These are phyloP conservation scores for Lithophane socia DNA, from an alignment of 2,888 invertebrate species.

Conservation along the genomic window DNA sequence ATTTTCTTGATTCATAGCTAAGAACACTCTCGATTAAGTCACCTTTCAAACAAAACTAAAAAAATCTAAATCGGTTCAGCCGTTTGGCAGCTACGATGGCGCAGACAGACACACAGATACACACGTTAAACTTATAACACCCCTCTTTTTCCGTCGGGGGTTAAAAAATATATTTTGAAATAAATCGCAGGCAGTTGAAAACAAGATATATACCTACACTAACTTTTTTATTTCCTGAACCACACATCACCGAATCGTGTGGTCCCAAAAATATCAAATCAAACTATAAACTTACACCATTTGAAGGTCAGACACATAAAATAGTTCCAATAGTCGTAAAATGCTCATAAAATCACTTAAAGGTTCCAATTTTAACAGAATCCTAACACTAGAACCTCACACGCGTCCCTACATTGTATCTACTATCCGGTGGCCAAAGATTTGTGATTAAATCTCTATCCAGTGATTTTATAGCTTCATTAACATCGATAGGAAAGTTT, in stretches of 20 bases:
- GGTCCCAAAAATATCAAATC: slow-evolving; percentile 21
- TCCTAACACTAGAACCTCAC: slow-evolving; percentile 9
- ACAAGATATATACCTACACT: not conserved
- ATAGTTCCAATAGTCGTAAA: slow-evolving; percentile 57
- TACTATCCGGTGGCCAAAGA: not conserved
- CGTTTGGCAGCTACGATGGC: too few species aligned
- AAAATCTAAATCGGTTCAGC: too few species aligned
- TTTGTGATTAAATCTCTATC: slow-evolving; percentile 44
- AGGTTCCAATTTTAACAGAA: slow-evolving; percentile 49
- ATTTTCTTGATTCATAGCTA: too few species aligned
- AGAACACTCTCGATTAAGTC: too few species aligned
- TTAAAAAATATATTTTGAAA: too few species aligned
- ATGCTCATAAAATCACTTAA: slow-evolving; percentile 45
- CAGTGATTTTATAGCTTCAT: slow-evolving; percentile 42
- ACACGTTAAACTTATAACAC: too few species aligned
- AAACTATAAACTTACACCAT: slow-evolving; percentile 23
- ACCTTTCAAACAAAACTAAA: too few species aligned
- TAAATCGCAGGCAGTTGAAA: not conserved
- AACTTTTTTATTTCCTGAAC: not conserved
- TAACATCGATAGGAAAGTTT: slow-evolving; percentile 32
- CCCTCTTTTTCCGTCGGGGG: too few species aligned
- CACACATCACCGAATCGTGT: not conserved
- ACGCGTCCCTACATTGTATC: not conserved
- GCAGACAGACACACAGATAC: too few species aligned
- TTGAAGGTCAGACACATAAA: slow-evolving; percentile 43